A percentile compares a stretch with the other conserved stretches of the same genome.
Evolutionary conservation across 2,113 vertebrate species (phyloP).

Genomic region (Neodon shergylaensis): DNA sequence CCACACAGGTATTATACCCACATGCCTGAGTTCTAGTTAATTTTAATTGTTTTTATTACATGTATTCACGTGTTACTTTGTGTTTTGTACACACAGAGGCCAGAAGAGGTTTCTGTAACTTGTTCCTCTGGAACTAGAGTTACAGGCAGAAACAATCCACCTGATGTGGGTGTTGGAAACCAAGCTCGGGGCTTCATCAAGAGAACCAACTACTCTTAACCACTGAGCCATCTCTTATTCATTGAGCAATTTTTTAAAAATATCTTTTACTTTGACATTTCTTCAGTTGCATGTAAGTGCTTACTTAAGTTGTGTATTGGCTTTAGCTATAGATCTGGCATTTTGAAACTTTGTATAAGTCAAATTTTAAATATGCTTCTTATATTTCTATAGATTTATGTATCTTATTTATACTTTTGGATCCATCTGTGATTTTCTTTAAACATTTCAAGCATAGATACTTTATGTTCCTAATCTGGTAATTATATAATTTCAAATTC

Average conservation of each 20-base stretch:
- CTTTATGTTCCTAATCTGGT: slow-evolving; percentile 23
- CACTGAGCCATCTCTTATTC: not conserved
- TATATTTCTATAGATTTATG: slow-evolving; percentile 28
- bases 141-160: not conserved
- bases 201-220: not conserved
- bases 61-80: not conserved
- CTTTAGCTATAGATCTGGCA: slow-evolving; percentile 22
- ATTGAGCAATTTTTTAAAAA: not conserved
- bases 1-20: not conserved
- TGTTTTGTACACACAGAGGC: not conserved
- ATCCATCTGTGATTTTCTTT: slow-evolving; percentile 16
- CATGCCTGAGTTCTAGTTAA: not conserved
- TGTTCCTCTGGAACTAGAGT: not conserved
- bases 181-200: not conserved
- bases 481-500: slow-evolving; percentile 16
- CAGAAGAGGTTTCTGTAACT: not conserved
- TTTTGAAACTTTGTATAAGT: slow-evolving; percentile 23
- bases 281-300: not conserved
- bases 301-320: not conserved
- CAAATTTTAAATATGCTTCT: not conserved
- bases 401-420: slow-evolving; percentile 28
- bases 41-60: not conserved
- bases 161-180: no score
- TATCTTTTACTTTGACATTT: not conserved
- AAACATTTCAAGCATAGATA: slow-evolving; percentile 13